Conservation (phyloP, 2,113 vertebrate genomes). For the Mastomys natalensis region DNA sequence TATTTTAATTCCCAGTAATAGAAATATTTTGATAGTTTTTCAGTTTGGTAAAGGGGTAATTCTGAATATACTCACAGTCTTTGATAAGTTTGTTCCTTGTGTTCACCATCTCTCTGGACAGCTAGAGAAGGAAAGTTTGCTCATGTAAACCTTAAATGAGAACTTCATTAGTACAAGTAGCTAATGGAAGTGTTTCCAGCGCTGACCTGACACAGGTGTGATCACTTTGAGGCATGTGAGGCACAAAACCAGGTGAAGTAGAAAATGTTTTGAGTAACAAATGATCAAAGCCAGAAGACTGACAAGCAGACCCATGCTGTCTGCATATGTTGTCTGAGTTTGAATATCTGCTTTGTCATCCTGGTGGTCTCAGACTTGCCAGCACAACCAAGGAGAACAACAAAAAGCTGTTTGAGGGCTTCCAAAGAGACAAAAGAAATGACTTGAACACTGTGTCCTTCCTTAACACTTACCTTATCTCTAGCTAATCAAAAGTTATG, state of each 20-base stretch:
- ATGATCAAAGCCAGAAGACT: background rate
- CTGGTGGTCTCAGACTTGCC: background rate
- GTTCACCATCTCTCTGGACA: background rate
- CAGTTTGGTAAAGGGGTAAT: background rate
- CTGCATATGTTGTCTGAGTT: background rate
- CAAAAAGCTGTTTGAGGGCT: background rate
- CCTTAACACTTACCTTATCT: background rate
- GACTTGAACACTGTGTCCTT: rapidly evolving
- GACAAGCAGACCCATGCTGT: background rate
- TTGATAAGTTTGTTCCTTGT: background rate
- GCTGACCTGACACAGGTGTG: background rate
- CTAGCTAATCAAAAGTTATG: background rate
- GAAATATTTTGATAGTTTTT: background rate
- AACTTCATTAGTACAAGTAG: background rate
- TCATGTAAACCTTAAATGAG: background rate
- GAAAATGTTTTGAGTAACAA: background rate
- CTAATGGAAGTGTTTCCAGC: background rate
- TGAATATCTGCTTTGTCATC: background rate
- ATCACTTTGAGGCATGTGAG: background rate
- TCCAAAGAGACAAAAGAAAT: background rate
- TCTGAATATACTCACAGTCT: background rate
- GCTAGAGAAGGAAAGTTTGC: background rate
- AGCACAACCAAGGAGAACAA: background rate
- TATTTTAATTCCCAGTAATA: background rate
- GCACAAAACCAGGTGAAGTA: background rate